Percentiles rank a stretch among this genome's conserved stretches.
Evolutionary conservation across 1,140 invertebrate genomes (phyloP).

Genomic region (Drosophila sechellia): DNA sequence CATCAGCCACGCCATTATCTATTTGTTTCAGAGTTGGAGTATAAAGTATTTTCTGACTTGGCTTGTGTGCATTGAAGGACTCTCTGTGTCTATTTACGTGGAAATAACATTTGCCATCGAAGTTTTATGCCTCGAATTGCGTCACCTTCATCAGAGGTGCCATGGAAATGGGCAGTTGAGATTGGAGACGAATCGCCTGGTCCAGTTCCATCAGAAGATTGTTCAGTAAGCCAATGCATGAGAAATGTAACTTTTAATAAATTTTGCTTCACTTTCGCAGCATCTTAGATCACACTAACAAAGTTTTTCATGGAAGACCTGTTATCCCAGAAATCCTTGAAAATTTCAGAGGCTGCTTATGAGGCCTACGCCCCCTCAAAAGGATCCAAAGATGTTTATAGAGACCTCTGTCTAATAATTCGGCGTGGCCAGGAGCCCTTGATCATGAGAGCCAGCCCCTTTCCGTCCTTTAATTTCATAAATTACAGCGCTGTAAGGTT

Average conservation of each 20-base stretch:
- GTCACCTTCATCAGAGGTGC: background rate
- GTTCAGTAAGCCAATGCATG: slow-evolving; percentile 7
- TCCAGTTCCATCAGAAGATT: slow-evolving; percentile 35
- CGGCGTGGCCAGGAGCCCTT: slow-evolving; percentile 26
- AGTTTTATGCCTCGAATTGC: slow-evolving; percentile 44
- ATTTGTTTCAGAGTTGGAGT: slow-evolving; percentile 5
- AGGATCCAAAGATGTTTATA: slow-evolving; percentile 2
- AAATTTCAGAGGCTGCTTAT: slow-evolving; percentile 37
- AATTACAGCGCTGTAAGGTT: slow-evolving; percentile 44
- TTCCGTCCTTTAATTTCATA: slow-evolving; percentile 48
- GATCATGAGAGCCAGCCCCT: slow-evolving; percentile 28
- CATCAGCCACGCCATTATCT: slow-evolving; percentile 6
- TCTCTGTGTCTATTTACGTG: slow-evolving; percentile 10
- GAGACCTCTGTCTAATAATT: slow-evolving; percentile 40
- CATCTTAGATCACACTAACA: slow-evolving; percentile 36
- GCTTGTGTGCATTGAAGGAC: slow-evolving; percentile 16
- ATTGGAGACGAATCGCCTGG: slow-evolving; percentile 2
- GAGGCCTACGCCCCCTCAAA: slow-evolving; percentile 19
- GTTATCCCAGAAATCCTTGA: slow-evolving; percentile 38
- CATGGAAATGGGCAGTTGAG: background rate
- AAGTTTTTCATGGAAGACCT: slow-evolving; percentile 36
- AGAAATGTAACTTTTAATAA: no score
- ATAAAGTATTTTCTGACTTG: slow-evolving; percentile 7
- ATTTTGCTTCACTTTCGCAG: slow-evolving; percentile 6
- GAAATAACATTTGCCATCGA: slow-evolving; percentile 39